Evolutionary conservation across 2,888 invertebrate species (phyloP), one percentile per base, ranked within the genome.

Genomic region (Alsophila aescularia): DNA sequence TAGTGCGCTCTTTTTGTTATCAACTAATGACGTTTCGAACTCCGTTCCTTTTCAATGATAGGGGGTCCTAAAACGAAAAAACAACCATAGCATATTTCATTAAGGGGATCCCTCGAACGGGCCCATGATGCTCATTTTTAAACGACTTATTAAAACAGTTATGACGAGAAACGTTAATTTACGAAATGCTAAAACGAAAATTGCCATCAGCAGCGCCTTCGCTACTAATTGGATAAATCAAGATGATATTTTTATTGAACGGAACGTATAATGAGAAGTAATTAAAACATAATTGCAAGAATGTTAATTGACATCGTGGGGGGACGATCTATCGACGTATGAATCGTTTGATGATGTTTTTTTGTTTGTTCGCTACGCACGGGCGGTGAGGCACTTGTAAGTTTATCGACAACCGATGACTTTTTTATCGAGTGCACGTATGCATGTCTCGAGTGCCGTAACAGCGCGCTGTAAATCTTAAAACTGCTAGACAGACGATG

Each of bases 301-400:
- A 85, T 85, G 77, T 85, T 84, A 87, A 86, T 86, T 80, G 82
- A 76, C 73, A 77, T 76, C 65, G 75, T 64, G 58, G 66, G 72
- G 69, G 72, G 54, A 54, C 66, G 67, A 71, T 73, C 72, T 69
- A 70, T 74, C 70, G 69, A 72, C 70, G 69, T 64, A 64, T 57
- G 71, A 70, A 70, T 70, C 68, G 67, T 64, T 64, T 66, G 65
- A 64, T 68, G 67, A 69, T 64, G 60, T 63, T 64, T 66, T 73
- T 54, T 52, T 62, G 49, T 54, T 48, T 48, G 50, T 34, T 5
- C 29, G n/a, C 29, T 40, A 49, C 50, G 8, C 24, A 5, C 24
- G 24, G 24, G n/a, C n/a, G n/a, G n/a, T n/a, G n/a, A 16, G 13
- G 37, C 37, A 42, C 60, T 50, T 12, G 52, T 44, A 44, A 31